Conservation (phyloP, 2,113 vertebrate genomes). For the Nannobrachium achirus region DNA sequence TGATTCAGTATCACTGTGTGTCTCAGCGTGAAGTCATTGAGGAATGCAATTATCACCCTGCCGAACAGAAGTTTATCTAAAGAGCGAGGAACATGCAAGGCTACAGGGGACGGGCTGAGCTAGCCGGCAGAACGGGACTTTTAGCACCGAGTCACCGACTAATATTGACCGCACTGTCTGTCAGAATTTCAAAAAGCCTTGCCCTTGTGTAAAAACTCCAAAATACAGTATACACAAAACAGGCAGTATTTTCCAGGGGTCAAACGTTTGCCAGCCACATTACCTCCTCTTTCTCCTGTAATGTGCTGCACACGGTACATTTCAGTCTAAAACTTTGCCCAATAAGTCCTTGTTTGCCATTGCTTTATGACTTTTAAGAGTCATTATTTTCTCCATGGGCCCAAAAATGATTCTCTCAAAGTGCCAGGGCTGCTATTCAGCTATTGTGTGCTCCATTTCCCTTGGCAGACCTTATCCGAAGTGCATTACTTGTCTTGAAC, state of each 20-base stretch:
- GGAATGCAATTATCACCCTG: slow-evolving; percentile 79
- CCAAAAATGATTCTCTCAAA: slow-evolving; percentile 58
- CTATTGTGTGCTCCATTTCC: slow-evolving; percentile 61
- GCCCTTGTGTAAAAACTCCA: slow-evolving; percentile 41
- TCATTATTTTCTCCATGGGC: slow-evolving; percentile 63
- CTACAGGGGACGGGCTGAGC: not conserved
- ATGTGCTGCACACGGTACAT: slow-evolving; percentile 26
- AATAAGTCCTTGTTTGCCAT: slow-evolving; percentile 57
- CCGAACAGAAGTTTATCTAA: slow-evolving; percentile 60
- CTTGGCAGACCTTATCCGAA: slow-evolving; percentile 62
- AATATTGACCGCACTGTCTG: slow-evolving; percentile 31
- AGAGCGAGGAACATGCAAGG: slow-evolving; percentile 38
- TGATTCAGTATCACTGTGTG: slow-evolving; percentile 61
- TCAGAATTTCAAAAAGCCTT: slow-evolving; percentile 35
- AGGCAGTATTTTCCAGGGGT: slow-evolving; percentile 14
- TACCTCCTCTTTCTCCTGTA: slow-evolving; percentile 25
- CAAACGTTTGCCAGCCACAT: slow-evolving; percentile 28
- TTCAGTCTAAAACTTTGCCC: slow-evolving; percentile 47
- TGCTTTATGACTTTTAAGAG: slow-evolving; percentile 55
- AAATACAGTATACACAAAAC: not conserved
- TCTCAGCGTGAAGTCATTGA: slow-evolving; percentile 69
- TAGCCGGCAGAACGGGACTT: not conserved
- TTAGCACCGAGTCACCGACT: slow-evolving; percentile 29
- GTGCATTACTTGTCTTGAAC: slow-evolving; percentile 50
- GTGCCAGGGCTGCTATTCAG: slow-evolving; percentile 55